Evolutionary conservation across 2,113 vertebrate species (phyloP), one percentile per base, ranked within the genome.

Genomic region (Rhizomys pruinosus): DNA sequence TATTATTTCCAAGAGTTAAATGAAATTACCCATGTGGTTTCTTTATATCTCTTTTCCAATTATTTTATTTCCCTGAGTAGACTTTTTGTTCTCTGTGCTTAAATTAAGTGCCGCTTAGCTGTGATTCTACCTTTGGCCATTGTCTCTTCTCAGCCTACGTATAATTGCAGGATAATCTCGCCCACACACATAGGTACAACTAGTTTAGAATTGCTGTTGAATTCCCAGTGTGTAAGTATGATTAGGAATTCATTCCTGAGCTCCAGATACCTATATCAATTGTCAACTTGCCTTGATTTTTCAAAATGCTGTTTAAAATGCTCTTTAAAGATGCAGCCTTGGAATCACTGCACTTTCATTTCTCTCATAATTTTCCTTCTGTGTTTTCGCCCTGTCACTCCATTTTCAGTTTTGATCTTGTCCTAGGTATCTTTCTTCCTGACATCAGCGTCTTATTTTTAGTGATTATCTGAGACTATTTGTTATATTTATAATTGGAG

Each of bases 181-280:
- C 44, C 22, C 34, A 25, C 23, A 69, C 1, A 64, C 39, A 34
- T 89, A 34, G 29, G 7, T 89, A 91, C 13, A 55, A 78, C 19
- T 55, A 37, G 19, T 79, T 89, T 15, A 29, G 82, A 90, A 90
- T 81, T 84, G 32, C 29, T 89, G 7, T 91, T 59, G 13, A 91
- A 64, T 71, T 91, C 16, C 37, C 74, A 52, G 66, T 44, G 29
- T 79, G 27, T 37, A 66, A 4, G 52, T 42, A 15, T 34, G 68
- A 59, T 55, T 76, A 39, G 59, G 80, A 84, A 69, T 79, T 78
- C 19, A 89, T 79, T 94, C 34, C 27, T 64, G 37, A 91, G 32
- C 22, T 74, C 29, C 37, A 79, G 32, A 55, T 80, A 78, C 4
- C 34, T 74, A 34, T 73, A 39, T 52, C 23, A 2, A 22, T 68